phyloP scores from a whole-genome alignment of 2,113 vertebrate genomes.

The Eolophus roseicapilla region DNA sequence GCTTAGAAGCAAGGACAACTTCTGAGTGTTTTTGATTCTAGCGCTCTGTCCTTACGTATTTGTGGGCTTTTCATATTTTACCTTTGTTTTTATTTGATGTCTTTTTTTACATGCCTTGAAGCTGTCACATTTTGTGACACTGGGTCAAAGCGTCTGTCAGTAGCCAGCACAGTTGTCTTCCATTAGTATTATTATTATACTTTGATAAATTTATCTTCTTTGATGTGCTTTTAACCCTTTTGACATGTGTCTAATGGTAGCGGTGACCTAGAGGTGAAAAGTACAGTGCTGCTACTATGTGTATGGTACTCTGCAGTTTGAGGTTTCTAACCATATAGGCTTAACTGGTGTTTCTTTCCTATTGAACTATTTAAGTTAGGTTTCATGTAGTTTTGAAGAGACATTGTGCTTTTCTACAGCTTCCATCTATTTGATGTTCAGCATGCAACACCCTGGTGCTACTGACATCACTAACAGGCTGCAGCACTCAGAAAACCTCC shows the following conservation, averaged over 20 bases:
- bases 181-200: background rate
- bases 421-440: background rate
- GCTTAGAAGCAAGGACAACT: background rate
- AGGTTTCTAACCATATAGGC: background rate
- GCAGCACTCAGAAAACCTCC: background rate
- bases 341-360: background rate
- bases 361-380: background rate
- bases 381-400: background rate
- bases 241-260: background rate
- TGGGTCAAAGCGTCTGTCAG: background rate
- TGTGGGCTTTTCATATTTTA: background rate
- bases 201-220: background rate
- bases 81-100: background rate
- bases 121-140: background rate
- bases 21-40: background rate
- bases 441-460: background rate
- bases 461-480: background rate
- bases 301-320: background rate
- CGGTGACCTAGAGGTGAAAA: background rate
- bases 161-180: background rate
- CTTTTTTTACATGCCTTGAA: background rate
- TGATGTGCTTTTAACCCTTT: conserved; percentile 17
- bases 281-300: background rate
- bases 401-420: background rate
- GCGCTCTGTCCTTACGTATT: background rate